phyloP scores from a whole-genome alignment of 2,113 vertebrate species.

The Cyanocitta stelleri region DNA sequence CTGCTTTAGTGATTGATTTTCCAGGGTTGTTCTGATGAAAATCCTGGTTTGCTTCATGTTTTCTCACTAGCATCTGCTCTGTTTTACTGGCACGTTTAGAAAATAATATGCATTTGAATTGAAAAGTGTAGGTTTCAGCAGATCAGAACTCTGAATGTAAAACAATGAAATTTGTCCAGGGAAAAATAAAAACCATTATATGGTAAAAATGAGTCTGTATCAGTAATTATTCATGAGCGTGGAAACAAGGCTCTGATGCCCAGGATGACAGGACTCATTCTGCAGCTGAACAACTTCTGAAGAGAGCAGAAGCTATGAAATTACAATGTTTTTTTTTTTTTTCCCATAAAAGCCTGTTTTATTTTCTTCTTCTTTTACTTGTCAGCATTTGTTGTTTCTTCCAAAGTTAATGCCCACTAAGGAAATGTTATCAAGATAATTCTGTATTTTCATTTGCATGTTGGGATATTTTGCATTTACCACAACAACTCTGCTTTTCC shows the following conservation, averaged over 20 bases:
- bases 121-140: background rate
- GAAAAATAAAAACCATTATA: background rate
- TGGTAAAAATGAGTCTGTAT: background rate
- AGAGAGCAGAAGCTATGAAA: background rate
- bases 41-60: background rate
- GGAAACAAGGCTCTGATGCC: background rate
- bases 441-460: background rate
- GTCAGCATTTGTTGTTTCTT: background rate
- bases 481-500: background rate
- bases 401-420: background rate
- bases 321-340: background rate
- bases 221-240: background rate
- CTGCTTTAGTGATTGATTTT: background rate
- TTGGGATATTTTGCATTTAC: background rate
- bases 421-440: background rate
- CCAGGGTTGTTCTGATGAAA: background rate
- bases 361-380: background rate
- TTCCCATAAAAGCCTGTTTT: background rate
- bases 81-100: background rate
- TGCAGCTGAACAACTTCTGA: background rate
- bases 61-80: background rate
- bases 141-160: background rate
- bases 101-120: background rate
- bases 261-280: background rate
- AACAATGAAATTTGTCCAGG: background rate